Percentiles rank a stretch among this genome's conserved stretches.
Conservation (phyloP, 2,888 invertebrate species). For the Stratiomys singularior region DNA sequence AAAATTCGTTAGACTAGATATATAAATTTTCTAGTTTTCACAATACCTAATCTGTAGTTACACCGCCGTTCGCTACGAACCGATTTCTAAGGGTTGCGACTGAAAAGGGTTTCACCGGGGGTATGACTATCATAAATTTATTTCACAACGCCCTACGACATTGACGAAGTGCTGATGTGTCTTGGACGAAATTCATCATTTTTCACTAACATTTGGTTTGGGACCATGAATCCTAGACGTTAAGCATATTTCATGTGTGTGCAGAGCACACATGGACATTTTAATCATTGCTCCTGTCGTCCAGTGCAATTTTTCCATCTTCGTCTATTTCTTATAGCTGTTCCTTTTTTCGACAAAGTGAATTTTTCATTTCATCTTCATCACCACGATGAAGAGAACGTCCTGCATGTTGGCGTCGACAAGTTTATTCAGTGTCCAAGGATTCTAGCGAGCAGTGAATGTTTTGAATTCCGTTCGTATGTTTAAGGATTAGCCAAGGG, state of each 20-base stretch:
- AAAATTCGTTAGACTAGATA: too few relatives aligned
- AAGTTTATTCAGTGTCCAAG: slow-evolving; percentile 12
- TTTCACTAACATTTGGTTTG: slow-evolving; percentile 50
- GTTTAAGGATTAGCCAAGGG: too few relatives aligned
- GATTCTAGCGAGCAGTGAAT: background rate
- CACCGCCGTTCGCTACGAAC: background rate
- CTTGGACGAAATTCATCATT: slow-evolving; percentile 51
- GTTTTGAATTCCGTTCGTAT: background rate
- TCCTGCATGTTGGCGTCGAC: background rate
- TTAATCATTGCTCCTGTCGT: background rate
- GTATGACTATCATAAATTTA: slow-evolving; percentile 50
- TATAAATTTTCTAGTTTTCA: too few relatives aligned
- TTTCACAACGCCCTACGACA: slow-evolving; percentile 47
- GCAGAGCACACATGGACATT: slow-evolving; percentile 29
- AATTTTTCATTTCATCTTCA: slow-evolving; percentile 6
- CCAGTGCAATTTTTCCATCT: slow-evolving; percentile 16
- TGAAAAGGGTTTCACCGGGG: background rate
- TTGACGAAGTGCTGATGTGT: slow-evolving; percentile 52
- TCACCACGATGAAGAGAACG: background rate
- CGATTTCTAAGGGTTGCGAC: background rate
- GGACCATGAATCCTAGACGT: slow-evolving; percentile 17
- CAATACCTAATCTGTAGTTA: too few relatives aligned
- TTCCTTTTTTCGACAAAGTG: background rate
- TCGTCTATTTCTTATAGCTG: background rate
- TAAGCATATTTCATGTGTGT: slow-evolving; percentile 32